Base-by-base conservation (phyloP, 2,888 invertebrate species). In the Drosophila dives region DNA sequence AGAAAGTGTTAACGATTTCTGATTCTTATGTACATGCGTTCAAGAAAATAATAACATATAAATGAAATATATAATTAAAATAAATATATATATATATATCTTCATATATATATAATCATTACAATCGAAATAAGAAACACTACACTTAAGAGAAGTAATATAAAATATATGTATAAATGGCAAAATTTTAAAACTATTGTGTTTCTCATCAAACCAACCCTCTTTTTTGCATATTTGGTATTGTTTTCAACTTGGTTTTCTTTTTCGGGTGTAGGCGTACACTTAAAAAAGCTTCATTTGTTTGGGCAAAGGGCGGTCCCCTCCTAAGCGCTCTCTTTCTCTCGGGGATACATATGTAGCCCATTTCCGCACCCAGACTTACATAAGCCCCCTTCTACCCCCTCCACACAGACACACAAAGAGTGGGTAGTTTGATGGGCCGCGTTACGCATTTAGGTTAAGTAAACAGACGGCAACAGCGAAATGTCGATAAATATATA, bases 101-200 rank as follows among this genome's bases (percentile, higher is more conserved):
- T 34, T 17, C 1, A 56, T 45, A 58, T 42, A 59, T 33, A 65
- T 60, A 36, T 62, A 51, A 64, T 72, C 71, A 86, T 77, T 81
- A 81, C 60, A 80, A 74, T 88, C 70, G 74, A 86, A 79, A 68
- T 85, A 85, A 87, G 84, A 73, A 80, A 85, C 74, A 72, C 58
- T 79, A 79, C 55, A 72, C 29, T 70, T 88, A 83, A 88, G 85
- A 63, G 71, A 63, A 75, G 54, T 74, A 77, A 75, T 77, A 86
- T 81, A 74, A 78, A 75, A 84, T 83, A 80, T 80, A 86, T 86
- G 84, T 86, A 82, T 86, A 86, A 86, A 86, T 88, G 84, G 89
- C 86, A 88, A 86, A 86, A 84, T 88, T 88, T 88, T 86, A 88
- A 29, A 69, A 34, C 63, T n/a, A 34, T 56, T 56, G 56, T 34